Conservation (phyloP, 53 echinoderm and acorn worm species). For the Arbacia lixula region DNA sequence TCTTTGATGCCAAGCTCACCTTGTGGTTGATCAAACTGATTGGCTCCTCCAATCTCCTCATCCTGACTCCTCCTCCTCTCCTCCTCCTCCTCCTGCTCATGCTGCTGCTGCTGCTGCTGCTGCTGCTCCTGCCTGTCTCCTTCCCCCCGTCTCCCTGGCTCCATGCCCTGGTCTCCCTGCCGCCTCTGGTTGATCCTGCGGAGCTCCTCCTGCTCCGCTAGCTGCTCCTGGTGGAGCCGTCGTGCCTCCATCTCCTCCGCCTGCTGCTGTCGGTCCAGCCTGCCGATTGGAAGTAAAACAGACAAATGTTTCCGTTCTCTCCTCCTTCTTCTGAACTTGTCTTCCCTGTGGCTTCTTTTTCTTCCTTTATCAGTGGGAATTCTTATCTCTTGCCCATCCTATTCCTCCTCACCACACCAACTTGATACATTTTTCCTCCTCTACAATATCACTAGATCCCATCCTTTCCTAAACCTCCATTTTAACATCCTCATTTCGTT, state of each 20-base stretch:
- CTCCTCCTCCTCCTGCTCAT: not conserved
- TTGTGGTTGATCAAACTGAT: constrained; percentile 45
- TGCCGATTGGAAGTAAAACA: not conserved
- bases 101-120: not conserved
- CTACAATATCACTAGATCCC: too few relatives aligned
- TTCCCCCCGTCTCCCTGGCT: not conserved
- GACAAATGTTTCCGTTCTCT: too few relatives aligned
- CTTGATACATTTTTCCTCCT: too few relatives aligned
- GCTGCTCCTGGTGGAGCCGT: not conserved
- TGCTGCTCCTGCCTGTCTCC: not conserved
- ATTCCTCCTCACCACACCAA: too few relatives aligned
- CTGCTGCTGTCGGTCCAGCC: constrained; percentile 17
- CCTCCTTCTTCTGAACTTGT: too few relatives aligned
- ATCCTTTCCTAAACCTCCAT: too few relatives aligned
- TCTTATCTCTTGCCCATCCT: too few relatives aligned
- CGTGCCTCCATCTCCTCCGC: constrained; percentile 16
- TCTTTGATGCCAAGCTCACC: too few relatives aligned
- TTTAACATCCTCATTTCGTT: too few relatives aligned
- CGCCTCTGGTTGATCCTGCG: not conserved
- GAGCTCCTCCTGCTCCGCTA: constrained; percentile 6
- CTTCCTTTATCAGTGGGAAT: too few relatives aligned
- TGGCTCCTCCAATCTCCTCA: constrained; percentile 49
- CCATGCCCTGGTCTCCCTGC: not conserved
- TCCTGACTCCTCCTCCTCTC: constrained; percentile 5
- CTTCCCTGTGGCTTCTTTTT: too few relatives aligned